Percentiles rank a stretch among this genome's conserved stretches.
These are phyloP conservation scores for Amiota mariae DNA, from an alignment of 2,888 invertebrate species.

Conservation along the genomic window DNA sequence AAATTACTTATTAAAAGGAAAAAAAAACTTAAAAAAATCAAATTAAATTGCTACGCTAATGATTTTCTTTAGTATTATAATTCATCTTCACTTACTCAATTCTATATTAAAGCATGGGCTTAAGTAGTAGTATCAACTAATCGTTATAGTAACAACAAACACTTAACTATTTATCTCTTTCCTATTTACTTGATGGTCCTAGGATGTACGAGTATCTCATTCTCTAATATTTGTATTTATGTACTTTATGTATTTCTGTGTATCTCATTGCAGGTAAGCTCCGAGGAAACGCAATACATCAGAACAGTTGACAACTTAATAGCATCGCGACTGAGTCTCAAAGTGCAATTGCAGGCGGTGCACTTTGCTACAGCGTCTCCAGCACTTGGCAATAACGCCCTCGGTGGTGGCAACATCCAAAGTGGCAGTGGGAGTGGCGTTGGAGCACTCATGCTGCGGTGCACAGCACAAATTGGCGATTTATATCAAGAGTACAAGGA, in stretches of 20 bases:
- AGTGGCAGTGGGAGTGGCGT: slow-evolving; percentile 42
- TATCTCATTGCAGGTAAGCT: slow-evolving; percentile 62
- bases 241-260: no score
- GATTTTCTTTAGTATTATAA: neutral
- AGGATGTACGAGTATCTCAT: no score
- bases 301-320: slow-evolving; percentile 71
- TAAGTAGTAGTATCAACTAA: no score
- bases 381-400: slow-evolving; percentile 27
- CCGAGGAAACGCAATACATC: slow-evolving; percentile 72
- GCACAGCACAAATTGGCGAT: slow-evolving; percentile 81
- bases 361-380: slow-evolving; percentile 63
- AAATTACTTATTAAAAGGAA: no score
- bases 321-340: slow-evolving; percentile 71
- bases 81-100: slow-evolving; percentile 16
- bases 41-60: no score
- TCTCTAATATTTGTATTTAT: no score
- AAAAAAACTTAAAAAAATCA: no score
- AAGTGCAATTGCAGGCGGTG: slow-evolving; percentile 72
- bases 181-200: no score
- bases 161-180: no score
- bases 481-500: slow-evolving; percentile 82
- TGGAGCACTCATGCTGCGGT: slow-evolving; percentile 79
- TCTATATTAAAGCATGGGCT: no score
- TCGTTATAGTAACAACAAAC: no score
- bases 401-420: slow-evolving; percentile 41